Evolutionary conservation across 2,113 vertebrate genomes (phyloP).

Genomic region (Parotia lawesii): DNA sequence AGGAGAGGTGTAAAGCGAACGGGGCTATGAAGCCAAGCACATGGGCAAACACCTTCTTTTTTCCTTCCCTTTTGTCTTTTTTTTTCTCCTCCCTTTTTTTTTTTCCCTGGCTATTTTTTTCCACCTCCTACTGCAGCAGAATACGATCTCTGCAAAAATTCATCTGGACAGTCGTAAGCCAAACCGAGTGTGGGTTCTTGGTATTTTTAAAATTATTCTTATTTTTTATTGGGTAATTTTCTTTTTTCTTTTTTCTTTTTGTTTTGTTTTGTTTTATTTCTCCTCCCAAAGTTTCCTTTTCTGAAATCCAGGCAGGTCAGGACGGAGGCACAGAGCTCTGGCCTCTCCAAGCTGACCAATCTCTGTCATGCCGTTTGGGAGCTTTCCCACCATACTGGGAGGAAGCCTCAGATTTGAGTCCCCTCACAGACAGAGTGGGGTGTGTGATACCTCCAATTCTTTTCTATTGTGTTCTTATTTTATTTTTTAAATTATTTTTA

Average conservation of each 20-base stretch:
- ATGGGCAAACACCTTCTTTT: constrained; percentile 54
- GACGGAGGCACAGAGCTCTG: neutral
- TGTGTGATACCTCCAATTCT: neutral
- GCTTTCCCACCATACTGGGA: neutral
- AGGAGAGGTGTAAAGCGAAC: constrained; percentile 47
- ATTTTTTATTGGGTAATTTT: neutral
- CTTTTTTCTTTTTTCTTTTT: too few relatives aligned
- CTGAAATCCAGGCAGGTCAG: neutral
- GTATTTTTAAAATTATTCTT: neutral
- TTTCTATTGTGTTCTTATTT: neutral
- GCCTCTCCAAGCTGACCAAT: neutral
- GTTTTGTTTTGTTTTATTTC: neutral
- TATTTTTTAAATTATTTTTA: neutral
- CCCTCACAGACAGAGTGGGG: neutral
- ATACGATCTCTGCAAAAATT: neutral
- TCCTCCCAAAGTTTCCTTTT: neutral
- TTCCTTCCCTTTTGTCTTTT: neutral
- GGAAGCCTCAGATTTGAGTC: neutral
- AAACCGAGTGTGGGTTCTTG: neutral
- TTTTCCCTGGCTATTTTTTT: neutral
- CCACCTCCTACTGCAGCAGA: neutral
- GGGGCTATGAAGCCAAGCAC: constrained; percentile 47
- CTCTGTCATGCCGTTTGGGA: rapidly evolving
- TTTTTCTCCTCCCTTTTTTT: rapidly evolving
- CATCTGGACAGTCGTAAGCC: neutral